Evolutionary conservation across 1,140 invertebrate genomes (phyloP), one percentile per base, ranked within the genome.

Genomic region (Bombus superbus): DNA sequence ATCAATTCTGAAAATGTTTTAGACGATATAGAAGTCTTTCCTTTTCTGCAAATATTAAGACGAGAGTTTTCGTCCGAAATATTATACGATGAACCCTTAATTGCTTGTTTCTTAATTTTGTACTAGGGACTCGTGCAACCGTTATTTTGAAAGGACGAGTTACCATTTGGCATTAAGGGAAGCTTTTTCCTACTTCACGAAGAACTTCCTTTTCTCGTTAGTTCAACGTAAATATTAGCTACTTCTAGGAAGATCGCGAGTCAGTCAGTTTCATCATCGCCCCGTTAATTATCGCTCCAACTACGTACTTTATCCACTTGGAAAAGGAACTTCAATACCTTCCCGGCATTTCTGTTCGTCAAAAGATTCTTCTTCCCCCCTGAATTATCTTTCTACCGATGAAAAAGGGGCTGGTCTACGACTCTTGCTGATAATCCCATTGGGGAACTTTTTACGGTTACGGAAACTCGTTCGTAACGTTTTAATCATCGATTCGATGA

Each of bases 191-290:
- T 53, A 53, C 8, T 9, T 68, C 68, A 25, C 38, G 10, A 15
- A 18, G 25, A 42, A 42, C 69, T 72, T 72, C 69, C 69, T 42
- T 11, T 40, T 71, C 69, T 28, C 42, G 69, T 71, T 38, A 42
- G 25, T 42, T 42, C 38, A 38, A 40, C 38, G 22, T 71, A 71
- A 42, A 71, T 71, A 53, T 53, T 53, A 71, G 25, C 38, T 15
- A 42, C 38, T 28, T 71, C 11, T n/a, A n/a, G 35, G 40, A 42
- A 71, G 40, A 71, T 71, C 69, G 40, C 38, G 1, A 71, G 38
- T 71, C 40, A 71, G 38, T 13, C 69, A 72, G 40, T n/a, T 72
- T 72, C 69, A 72, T 42, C 69, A 28, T n/a, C 69, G 15, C 25
- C 40, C 25, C 0, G 11, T 72, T n/a, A 42, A 72, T 72, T 72